Evolutionary conservation across 2,113 vertebrate genomes (phyloP), one percentile per base, ranked within the genome.

Genomic region (Aplodontia rufa): DNA sequence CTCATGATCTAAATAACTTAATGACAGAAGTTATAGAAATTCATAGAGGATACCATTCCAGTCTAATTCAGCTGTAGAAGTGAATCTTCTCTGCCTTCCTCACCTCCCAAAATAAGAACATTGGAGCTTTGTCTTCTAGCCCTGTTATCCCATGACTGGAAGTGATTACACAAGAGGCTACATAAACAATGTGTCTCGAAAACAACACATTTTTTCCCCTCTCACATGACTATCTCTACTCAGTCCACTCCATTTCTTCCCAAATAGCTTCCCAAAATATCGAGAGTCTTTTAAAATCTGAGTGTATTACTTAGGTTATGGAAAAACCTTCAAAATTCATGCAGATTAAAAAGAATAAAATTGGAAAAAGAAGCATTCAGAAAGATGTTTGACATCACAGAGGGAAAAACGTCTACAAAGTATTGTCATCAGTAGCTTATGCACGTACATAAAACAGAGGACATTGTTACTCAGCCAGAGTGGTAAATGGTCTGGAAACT

Each of bases 261-360:
- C 28, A 28, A 64, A 84, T 14, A 82, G 47, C n/a, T 92, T 4
- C 40, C 62, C 30, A 64, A 14, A n/a, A 68, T 68, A 68, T n/a
- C n/a, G 35, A 68, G 10, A 62, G 35, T n/a, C 32, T 68, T 68
- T 68, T n/a, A 68, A 68, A n/a, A 68, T 68, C 32, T 6, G 64
- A 68, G n/a, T n/a, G 37, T 94, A 66, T 76, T 90, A n/a, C 76
- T 90, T 78, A 37, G 4, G 3, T 91, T 92, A 64, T 8, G 28
- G 49, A 85, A 91, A 93, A 87, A 47, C 11, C 26, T 86, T 88
- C 62, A 45, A 47, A 37, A 86, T 75, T 45, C 22, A 80, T 82
- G 96, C 89, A n/a, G 30, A 58, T 81, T 76, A 47, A 71, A 87
- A 87, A 93, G 72, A 75, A n/a, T 53, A 69, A 79, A 94, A 69